Evolutionary conservation across 2,113 vertebrate genomes (phyloP).

Genomic region (Pandion haliaetus): DNA sequence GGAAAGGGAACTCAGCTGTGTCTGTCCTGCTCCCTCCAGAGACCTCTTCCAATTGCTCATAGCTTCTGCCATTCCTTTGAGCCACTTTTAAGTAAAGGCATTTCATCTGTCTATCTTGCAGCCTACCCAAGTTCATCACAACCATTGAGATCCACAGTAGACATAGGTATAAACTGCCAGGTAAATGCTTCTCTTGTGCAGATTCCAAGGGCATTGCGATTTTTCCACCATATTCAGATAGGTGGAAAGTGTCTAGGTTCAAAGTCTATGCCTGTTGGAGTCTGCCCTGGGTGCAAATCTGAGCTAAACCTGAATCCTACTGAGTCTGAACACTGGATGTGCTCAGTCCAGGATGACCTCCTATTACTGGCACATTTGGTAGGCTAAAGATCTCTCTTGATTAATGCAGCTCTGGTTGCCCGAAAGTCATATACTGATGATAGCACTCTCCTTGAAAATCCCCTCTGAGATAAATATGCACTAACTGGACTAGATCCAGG

Average conservation of each 20-base stretch:
- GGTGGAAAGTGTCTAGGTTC: not conserved
- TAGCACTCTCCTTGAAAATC: not conserved
- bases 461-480: not conserved
- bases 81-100: not conserved
- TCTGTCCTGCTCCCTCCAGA: not conserved
- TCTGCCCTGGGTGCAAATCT: not conserved
- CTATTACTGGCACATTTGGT: not conserved
- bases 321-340: not conserved
- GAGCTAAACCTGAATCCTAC: not conserved
- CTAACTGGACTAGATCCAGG: not conserved
- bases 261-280: not conserved
- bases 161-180: not conserved
- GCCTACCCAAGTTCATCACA: not conserved
- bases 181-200: not conserved
- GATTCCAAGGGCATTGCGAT: not conserved
- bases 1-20: not conserved
- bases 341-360: not conserved
- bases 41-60: not conserved
- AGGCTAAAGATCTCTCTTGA: not conserved
- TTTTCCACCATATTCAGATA: not conserved
- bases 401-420: not conserved
- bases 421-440: not conserved
- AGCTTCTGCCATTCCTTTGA: not conserved
- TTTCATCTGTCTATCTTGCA: not conserved
- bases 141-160: not conserved